A percentile compares a stretch with the other conserved stretches of the same genome.
phyloP scores from a whole-genome alignment of 1,140 invertebrate species.

The Cherax destructor region DNA sequence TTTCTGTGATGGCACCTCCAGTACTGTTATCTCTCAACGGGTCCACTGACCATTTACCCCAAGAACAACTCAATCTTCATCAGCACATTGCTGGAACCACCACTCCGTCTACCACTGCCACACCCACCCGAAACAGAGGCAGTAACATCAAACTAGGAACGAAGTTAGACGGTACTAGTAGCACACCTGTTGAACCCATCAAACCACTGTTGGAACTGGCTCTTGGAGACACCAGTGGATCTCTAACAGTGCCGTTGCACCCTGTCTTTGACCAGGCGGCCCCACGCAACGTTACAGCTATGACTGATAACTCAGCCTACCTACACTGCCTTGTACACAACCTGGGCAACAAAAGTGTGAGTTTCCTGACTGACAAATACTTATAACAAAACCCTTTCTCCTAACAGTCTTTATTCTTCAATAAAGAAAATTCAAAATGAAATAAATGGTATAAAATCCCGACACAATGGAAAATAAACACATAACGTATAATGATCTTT shows the following conservation, averaged over 20 bases:
- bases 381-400: no score
- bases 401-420: no score
- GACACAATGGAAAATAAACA: no score
- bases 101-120: not conserved
- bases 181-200: slow-evolving; percentile 25
- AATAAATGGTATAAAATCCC: no score
- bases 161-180: slow-evolving; percentile 4
- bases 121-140: not conserved
- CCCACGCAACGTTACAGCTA: slow-evolving; percentile 25
- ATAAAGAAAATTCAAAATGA: no score
- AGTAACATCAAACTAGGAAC: not conserved
- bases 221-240: not conserved
- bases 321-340: slow-evolving; percentile 33
- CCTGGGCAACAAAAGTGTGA: slow-evolving; percentile 41
- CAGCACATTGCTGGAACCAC: not conserved
- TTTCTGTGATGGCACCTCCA: not conserved
- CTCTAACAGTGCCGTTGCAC: not conserved
- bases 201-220: slow-evolving; percentile 22
- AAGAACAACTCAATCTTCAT: not conserved
- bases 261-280: slow-evolving; percentile 40
- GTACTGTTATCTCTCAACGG: not conserved
- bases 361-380: not conserved
- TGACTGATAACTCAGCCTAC: slow-evolving; percentile 21
- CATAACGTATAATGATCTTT: no score
- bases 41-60: not conserved